These are phyloP conservation scores for Harpagifer antarcticus DNA, from an alignment of 2,797 vertebrate genomes.

Conservation along the genomic window DNA sequence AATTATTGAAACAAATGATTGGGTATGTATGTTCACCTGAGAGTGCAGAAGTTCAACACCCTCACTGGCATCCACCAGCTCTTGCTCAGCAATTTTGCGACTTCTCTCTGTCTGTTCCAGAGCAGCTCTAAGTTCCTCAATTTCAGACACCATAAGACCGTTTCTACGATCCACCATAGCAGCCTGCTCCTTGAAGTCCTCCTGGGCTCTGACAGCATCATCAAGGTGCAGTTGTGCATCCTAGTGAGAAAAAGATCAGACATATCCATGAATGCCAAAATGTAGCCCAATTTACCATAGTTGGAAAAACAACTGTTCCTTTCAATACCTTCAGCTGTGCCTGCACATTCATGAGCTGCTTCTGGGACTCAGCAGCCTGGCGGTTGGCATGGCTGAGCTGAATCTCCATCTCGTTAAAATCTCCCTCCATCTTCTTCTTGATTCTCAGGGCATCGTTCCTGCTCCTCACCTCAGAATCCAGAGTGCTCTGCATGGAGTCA, in stretches of 20 bases:
- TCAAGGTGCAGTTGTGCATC: conserved; percentile 90
- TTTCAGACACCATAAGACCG: conserved; percentile 87
- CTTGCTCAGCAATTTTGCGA: conserved; percentile 88
- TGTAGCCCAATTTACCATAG: too few relatives aligned
- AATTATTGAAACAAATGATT: not conserved
- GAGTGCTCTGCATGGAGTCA: conserved; percentile 86
- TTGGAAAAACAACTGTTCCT: too few relatives aligned
- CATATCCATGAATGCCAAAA: too few relatives aligned
- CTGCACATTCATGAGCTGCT: conserved; percentile 88
- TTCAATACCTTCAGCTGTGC: conserved; percentile 90
- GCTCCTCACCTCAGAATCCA: conserved; percentile 91
- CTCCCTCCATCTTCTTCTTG: conserved; percentile 93
- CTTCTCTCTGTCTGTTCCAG: conserved; percentile 90
- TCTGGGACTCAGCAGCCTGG: conserved; percentile 89
- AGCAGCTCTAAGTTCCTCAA: conserved; percentile 87
- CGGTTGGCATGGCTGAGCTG: conserved; percentile 90
- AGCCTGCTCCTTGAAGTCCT: conserved; percentile 91
- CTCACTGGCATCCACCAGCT: conserved; percentile 87
- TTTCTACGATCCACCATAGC: conserved; percentile 89
- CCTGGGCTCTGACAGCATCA: conserved; percentile 85
- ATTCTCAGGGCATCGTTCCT: conserved; percentile 90
- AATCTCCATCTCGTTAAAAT: conserved; percentile 91
- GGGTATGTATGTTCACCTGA: conserved; percentile 58
- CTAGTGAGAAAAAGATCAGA: conserved; percentile 52
- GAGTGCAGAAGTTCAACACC: conserved; percentile 87